phyloP scores from a whole-genome alignment of 2,888 invertebrate species.

The Megaustenia siamemsis region DNA sequence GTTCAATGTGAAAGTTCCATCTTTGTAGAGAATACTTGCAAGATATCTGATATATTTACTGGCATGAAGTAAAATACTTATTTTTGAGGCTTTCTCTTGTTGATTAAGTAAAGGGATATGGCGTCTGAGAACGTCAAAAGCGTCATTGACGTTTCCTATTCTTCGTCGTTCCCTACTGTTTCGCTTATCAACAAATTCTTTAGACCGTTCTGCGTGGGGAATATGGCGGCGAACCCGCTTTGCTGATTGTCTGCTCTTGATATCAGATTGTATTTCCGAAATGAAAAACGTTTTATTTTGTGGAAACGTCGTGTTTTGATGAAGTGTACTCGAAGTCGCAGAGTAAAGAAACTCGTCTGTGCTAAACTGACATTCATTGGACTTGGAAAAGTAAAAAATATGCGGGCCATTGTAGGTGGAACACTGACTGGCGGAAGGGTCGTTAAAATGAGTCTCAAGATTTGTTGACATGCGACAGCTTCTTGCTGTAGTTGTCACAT shows the following conservation, averaged over 20 bases:
- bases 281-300: not conserved
- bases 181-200: slow-evolving; percentile 56
- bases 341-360: too few species aligned
- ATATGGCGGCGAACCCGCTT: slow-evolving; percentile 53
- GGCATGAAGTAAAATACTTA: slow-evolving; percentile 56
- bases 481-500: too few species aligned
- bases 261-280: not conserved
- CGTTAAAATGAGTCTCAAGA: too few species aligned
- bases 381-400: too few species aligned
- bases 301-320: too few species aligned
- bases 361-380: too few species aligned
- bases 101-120: slow-evolving; percentile 47
- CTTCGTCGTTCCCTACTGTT: slow-evolving; percentile 58
- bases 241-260: not conserved
- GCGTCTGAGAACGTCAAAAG: slow-evolving; percentile 55
- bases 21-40: not conserved
- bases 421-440: too few species aligned
- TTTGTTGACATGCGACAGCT: too few species aligned
- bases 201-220: slow-evolving; percentile 54
- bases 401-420: too few species aligned
- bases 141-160: slow-evolving; percentile 56
- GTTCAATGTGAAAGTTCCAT: not conserved
- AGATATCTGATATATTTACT: slow-evolving; percentile 54
- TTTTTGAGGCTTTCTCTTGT: slow-evolving; percentile 55
- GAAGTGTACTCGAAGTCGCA: too few species aligned